phyloP scores from a whole-genome alignment of 2,113 vertebrate species.

The Conger conger region DNA sequence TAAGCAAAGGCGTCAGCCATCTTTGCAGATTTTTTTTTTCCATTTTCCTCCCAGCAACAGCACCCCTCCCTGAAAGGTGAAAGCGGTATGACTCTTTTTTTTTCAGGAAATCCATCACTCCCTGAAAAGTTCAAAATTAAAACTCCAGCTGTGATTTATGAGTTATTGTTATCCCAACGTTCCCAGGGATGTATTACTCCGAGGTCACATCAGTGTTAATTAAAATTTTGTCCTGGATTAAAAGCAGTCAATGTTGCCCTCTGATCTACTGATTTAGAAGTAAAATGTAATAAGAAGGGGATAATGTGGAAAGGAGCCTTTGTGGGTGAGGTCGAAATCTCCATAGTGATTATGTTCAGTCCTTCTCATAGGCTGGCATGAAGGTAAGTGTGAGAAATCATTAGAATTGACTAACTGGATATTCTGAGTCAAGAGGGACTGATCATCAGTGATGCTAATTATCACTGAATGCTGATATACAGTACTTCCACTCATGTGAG shows the following conservation, averaged over 20 bases:
- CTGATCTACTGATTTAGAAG: slow-evolving; percentile 64
- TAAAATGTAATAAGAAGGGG: slow-evolving; percentile 69
- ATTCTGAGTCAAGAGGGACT: background rate
- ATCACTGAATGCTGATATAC: background rate
- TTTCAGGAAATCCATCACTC: slow-evolving; percentile 64
- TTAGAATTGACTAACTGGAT: background rate
- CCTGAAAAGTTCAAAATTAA: slow-evolving; percentile 53
- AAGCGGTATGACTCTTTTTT: background rate
- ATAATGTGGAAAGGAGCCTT: slow-evolving; percentile 51
- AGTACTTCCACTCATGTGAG: background rate
- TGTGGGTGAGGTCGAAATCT: slow-evolving; percentile 11
- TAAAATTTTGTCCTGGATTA: slow-evolving; percentile 71
- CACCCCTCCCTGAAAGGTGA: slow-evolving; percentile 12
- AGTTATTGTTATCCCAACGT: slow-evolving; percentile 64
- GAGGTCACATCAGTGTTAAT: slow-evolving; percentile 70
- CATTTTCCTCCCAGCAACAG: slow-evolving; percentile 12
- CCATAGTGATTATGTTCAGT: slow-evolving; percentile 3
- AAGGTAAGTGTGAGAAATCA: background rate
- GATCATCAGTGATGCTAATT: background rate
- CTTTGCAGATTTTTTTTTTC: background rate
- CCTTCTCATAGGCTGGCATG: background rate
- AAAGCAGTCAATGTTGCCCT: slow-evolving; percentile 67
- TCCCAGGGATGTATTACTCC: slow-evolving; percentile 57
- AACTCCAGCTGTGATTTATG: slow-evolving; percentile 65
- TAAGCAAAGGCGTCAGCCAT: background rate